Percentiles rank a stretch among this genome's conserved stretches.
phyloP scores from a whole-genome alignment of 1,140 invertebrate species.

The Drosophila nannoptera region DNA sequence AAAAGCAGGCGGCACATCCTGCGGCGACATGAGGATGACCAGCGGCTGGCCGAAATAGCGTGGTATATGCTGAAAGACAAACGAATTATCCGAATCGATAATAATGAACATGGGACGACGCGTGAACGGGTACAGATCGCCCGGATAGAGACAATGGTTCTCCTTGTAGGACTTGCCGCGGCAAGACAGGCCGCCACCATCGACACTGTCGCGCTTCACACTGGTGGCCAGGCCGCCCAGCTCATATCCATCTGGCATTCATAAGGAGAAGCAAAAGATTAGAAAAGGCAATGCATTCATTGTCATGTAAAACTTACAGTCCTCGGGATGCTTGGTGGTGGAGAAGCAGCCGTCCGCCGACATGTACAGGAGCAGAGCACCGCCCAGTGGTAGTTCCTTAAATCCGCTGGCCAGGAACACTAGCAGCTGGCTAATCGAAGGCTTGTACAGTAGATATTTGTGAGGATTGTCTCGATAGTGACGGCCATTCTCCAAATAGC shows the following conservation, averaged over 20 bases:
- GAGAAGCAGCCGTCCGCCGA: conserved; percentile 95
- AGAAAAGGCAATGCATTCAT: no score
- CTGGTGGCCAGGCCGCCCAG: conserved; percentile 94
- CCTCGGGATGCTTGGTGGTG: conserved; percentile 92
- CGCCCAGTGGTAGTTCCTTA: conserved; percentile 94
- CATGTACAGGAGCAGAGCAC: conserved; percentile 94
- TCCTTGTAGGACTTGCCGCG: conserved; percentile 88
- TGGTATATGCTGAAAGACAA: conserved; percentile 95
- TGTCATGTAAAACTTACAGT: conserved; percentile 84
- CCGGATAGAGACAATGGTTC: conserved; percentile 93
- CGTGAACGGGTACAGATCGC: conserved; percentile 94
- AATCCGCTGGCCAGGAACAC: conserved; percentile 96
- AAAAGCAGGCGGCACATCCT: conserved; percentile 91
- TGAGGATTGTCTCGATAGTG: conserved; percentile 94
- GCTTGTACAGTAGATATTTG: conserved; percentile 97
- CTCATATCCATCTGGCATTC: conserved; percentile 91
- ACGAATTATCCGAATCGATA: conserved; percentile 97
- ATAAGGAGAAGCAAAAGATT: no score
- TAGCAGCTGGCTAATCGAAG: conserved; percentile 94
- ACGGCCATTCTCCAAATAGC: conserved; percentile 86
- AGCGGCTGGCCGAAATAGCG: conserved; percentile 96
- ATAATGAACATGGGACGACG: conserved; percentile 95
- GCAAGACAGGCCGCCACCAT: conserved; percentile 73
- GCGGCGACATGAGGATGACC: conserved; percentile 95
- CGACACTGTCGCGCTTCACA: conserved; percentile 84